Percentiles rank a stretch among this genome's conserved stretches.
phyloP scores from a whole-genome alignment of 64 coral and sea anemone species.

The Dendrophyllia cribrosa region DNA sequence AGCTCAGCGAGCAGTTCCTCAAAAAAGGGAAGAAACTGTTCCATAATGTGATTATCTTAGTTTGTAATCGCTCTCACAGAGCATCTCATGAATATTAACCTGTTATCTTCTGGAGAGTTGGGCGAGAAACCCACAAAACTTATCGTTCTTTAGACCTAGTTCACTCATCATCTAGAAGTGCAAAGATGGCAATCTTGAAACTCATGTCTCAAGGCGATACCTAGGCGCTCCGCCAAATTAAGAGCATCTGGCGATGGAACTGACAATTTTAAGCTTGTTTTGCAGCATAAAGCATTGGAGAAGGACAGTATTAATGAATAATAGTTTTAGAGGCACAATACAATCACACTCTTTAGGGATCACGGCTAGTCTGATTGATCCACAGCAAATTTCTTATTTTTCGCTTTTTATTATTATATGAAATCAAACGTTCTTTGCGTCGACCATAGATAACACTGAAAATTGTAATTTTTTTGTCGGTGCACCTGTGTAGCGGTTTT shows the following conservation, averaged over 20 bases:
- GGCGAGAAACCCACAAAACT: background rate
- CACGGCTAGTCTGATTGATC: background rate
- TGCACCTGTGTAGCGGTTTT: conserved; percentile 21
- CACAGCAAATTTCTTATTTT: background rate
- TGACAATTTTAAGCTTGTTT: background rate
- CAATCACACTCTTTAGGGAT: background rate
- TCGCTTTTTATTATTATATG: background rate
- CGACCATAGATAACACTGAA: conserved; percentile 7
- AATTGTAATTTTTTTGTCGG: background rate
- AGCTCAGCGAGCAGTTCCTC: background rate
- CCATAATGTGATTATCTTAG: conserved; percentile 54
- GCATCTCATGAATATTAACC: conserved; percentile 32
- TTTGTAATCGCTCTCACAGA: conserved; percentile 12
- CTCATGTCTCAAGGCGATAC: background rate
- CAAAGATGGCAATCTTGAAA: conserved; percentile 3
- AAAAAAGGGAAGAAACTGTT: conserved; percentile 29
- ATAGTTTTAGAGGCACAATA: background rate
- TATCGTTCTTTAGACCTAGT: background rate
- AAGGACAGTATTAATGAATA: background rate
- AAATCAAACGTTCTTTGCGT: background rate
- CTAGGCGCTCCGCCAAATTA: background rate
- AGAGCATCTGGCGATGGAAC: background rate
- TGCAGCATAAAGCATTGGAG: background rate
- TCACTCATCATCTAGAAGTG: background rate
- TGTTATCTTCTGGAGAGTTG: background rate